These are phyloP conservation scores for Phalangium opilio DNA, from an alignment of 2,888 invertebrate species.

Conservation along the genomic window DNA sequence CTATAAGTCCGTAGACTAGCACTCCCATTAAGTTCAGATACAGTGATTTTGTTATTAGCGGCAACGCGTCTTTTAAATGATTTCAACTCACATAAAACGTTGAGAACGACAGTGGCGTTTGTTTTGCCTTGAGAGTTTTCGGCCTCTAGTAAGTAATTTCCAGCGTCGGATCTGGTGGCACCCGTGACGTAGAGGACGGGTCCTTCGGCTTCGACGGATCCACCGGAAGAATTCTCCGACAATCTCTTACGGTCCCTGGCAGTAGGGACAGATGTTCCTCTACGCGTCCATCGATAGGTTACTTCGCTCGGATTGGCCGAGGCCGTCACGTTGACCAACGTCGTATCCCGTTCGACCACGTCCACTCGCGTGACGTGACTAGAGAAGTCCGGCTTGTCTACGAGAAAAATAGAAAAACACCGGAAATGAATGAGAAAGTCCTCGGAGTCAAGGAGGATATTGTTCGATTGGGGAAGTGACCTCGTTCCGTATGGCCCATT, in stretches of 20 bases:
- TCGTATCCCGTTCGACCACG: slow-evolving; percentile 56
- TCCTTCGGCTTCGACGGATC: slow-evolving; percentile 15
- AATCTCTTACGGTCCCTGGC: slow-evolving; percentile 7
- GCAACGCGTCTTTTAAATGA: no score
- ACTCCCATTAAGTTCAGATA: no score
- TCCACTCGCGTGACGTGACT: slow-evolving; percentile 27
- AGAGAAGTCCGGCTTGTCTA: slow-evolving; percentile 34
- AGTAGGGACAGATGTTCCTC: slow-evolving; percentile 17
- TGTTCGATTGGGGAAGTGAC: no score
- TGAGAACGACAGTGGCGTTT: slow-evolving; percentile 58
- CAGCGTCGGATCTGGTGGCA: slow-evolving; percentile 63
- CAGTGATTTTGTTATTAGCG: no score
- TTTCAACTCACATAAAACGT: slow-evolving; percentile 50
- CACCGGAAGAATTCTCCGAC: slow-evolving; percentile 5
- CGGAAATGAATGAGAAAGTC: no score
- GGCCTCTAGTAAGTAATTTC: slow-evolving; percentile 71
- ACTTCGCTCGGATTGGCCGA: slow-evolving; percentile 68
- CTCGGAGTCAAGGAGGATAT: no score
- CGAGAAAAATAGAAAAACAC: no score
- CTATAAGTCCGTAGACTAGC: no score
- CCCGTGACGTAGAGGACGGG: slow-evolving; percentile 62
- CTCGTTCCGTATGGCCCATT: no score
- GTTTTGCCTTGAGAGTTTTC: slow-evolving; percentile 72
- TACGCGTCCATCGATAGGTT: slow-evolving; percentile 62
- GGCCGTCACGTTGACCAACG: slow-evolving; percentile 60